Percentiles rank a stretch among this genome's conserved stretches.
These are phyloP conservation scores for Syrista parreyssii DNA, from an alignment of 2,888 invertebrate genomes.

Conservation along the genomic window DNA sequence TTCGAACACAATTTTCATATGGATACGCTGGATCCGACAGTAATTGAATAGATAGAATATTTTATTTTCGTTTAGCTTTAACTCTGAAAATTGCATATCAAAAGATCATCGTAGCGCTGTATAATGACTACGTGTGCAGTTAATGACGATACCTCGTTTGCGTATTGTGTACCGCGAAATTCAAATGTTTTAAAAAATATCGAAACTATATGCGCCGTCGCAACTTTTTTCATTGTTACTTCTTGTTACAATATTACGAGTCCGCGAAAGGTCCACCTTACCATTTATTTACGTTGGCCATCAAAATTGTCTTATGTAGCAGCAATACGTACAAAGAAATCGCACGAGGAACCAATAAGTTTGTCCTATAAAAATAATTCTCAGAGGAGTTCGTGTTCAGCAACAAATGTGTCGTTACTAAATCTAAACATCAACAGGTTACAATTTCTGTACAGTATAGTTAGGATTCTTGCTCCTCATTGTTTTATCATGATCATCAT, in stretches of 20 bases:
- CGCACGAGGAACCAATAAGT: conserved; percentile 36
- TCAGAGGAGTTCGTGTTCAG: conserved; percentile 45
- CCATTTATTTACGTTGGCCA: conserved; percentile 33
- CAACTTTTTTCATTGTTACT: conserved; percentile 7
- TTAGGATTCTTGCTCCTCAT: conserved; percentile 29
- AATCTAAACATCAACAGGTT: conserved; percentile 45
- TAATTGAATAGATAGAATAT: conserved; percentile 18
- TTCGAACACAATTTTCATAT: neutral
- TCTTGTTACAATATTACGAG: conserved; percentile 24
- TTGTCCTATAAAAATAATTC: conserved; percentile 56
- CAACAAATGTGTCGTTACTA: conserved; percentile 46
- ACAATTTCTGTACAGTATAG: conserved; percentile 48
- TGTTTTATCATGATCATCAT: conserved; percentile 32
- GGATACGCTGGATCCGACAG: neutral
- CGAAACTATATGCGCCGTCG: neutral
- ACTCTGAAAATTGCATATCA: neutral
- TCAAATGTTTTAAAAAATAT: neutral
- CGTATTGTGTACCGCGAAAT: neutral
- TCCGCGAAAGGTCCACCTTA: conserved; percentile 12
- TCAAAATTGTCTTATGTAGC: conserved; percentile 29
- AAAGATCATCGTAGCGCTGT: neutral
- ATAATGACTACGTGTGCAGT: neutral
- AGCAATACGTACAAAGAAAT: conserved; percentile 29
- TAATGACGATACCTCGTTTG: neutral
- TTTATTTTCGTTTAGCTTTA: neutral